Base-by-base conservation (phyloP, 2,888 invertebrate genomes). In the Heterodera filipjevi region DNA sequence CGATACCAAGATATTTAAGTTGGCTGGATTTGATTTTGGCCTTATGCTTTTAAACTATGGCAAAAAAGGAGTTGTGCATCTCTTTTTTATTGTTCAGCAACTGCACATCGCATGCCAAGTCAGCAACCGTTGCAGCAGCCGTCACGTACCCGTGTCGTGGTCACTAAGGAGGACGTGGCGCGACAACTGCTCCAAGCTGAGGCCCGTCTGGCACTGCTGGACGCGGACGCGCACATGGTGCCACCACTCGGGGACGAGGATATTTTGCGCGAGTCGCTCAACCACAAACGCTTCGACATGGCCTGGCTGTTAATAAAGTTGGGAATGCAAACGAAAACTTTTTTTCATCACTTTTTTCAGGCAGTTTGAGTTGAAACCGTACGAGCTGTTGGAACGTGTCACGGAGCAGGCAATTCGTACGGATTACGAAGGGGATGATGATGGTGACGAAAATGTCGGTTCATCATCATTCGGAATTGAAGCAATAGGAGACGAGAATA, bases 261-360 rank as follows among this genome's bases (percentile, higher is more conserved):
- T 27, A 79, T 87, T 35, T 77, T 82, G 49, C 77, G 78, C 22
- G 78, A 79, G 16, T 80, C 83, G 1, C 68, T 86, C 59, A 81
- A 82, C n/a, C 81, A 78, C 66, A 82, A 82, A n/a, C 81, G 80
- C 49, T 86, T 83, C 75, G 86, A 86, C 74, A 79, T 82, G 68
- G 86, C 86, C 8, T 85, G 85, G 77, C 82, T 85, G 27, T 64
- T 86, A 33, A 81, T 82, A 30, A 72, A 80, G 85, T 85, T 30
- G 46, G 76, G 71, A 12, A n/a, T 22, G 32, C 53, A 6, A 39
- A 44, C 22, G 22, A 53, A 59, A 74, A 35, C 5, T 64, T 80
- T 70, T 32, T 64, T 71, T 74, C n/a, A 3, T 10, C 64, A 44
- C n/a, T n/a, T n/a, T n/a, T n/a, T n/a, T 81, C 76, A 83, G 85